Evolutionary conservation across 1,140 invertebrate species (phyloP), one percentile per base, ranked within the genome.

Genomic region (Laodelphax striatellus): DNA sequence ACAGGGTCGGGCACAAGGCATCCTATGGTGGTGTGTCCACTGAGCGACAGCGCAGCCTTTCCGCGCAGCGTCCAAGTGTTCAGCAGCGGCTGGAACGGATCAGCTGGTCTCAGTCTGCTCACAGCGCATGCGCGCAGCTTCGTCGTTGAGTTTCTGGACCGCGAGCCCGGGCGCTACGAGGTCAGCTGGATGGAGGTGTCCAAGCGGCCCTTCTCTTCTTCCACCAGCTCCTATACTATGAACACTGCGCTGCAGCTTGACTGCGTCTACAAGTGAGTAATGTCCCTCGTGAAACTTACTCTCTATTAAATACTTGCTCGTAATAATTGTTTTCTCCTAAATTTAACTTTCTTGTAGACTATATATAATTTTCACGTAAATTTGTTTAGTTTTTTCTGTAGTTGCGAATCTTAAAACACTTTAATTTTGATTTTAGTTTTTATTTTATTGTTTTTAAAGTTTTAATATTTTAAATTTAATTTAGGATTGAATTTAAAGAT

Each of bases 101-200:
- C 50, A 57, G 55, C 61, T 13, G 63, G 63, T 6, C 28, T 65
- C 2, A 62, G 63, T 1, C 63, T 67, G 14, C 56, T 69, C 10
- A 65, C 63, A 11, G 64, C 67, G 16, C 63, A 55, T 76, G 64
- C 81, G 41, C 81, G 81, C 0, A 81, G 80, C 17, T 77, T 88
- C 44, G 71, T 87, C 9, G 68, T 88, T 8, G 86, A 88, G 64
- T 87, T 86, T 64, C 80, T 88, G 81, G 68, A 68, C 67, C 76
- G 79, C 19, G 85, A 88, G 65, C 79, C 80, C 5, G 84, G 84
- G 0, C 81, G 79, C 66, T 88, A 88, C 69, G 76, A 78, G 5
- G 81, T 88, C 24, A 84, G 82, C 55, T 88, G 86, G 86, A 85
- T 89, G 73, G 85, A 88, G 63, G 80, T 89, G 21, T 86, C 85